Conservation (phyloP, 2,888 invertebrate species). For the Lepetodrilus schrolli region DNA sequence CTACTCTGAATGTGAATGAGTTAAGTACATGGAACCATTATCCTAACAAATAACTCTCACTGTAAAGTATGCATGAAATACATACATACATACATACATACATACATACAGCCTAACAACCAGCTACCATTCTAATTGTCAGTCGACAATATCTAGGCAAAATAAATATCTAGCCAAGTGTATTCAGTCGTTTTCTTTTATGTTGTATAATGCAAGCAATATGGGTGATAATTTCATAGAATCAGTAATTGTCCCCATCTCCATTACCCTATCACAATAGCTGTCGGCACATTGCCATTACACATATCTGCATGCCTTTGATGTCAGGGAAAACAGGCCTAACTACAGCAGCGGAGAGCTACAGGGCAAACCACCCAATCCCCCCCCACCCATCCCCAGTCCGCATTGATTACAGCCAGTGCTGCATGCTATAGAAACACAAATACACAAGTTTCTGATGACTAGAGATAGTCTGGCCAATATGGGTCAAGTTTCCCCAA, state of each 20-base stretch:
- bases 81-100: background rate
- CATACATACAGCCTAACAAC: background rate
- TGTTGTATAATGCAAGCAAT: background rate
- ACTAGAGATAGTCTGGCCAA: no score
- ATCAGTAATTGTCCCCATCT: background rate
- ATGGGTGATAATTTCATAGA: background rate
- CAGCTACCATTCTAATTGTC: background rate
- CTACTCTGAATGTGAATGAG: no score
- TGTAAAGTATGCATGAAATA: no score
- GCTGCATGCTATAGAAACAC: no score
- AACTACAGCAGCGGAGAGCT: background rate
- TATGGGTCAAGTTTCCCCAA: no score
- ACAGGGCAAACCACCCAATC: no score
- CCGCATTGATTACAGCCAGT: no score
- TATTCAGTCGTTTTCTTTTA: background rate
- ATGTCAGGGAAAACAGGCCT: background rate
- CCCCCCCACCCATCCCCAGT: no score
- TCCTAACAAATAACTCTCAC: no score
- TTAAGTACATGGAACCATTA: no score
- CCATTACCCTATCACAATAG: background rate
- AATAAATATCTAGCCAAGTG: background rate
- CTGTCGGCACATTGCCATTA: background rate
- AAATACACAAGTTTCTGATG: no score
- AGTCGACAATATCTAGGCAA: background rate
- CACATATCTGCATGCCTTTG: background rate